Percentiles rank a stretch among this genome's conserved stretches.
phyloP scores from a whole-genome alignment of 1,140 invertebrate genomes.

The Diplogasteroides magnus region DNA sequence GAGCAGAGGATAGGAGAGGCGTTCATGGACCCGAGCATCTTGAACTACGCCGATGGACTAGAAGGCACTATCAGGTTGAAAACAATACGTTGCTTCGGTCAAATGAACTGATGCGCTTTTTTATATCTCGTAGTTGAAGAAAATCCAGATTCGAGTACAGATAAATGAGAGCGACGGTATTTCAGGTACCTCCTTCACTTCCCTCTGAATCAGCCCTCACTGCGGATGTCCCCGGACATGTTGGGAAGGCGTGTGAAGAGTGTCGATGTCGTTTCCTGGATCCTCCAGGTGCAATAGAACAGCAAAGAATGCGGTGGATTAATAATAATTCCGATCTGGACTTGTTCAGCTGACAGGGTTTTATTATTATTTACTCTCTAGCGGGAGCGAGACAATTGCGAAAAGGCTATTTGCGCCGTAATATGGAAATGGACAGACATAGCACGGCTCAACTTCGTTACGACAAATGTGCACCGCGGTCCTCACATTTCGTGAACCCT shows the following conservation, averaged over 20 bases:
- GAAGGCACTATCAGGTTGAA: slow-evolving; percentile 7
- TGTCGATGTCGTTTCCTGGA: neutral
- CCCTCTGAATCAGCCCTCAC: slow-evolving; percentile 36
- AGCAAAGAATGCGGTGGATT: too few relatives aligned
- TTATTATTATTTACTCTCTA: too few relatives aligned
- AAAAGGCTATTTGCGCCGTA: too few relatives aligned
- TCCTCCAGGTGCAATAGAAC: slow-evolving; percentile 60
- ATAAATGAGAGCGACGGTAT: neutral
- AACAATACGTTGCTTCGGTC: neutral
- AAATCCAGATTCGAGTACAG: too few relatives aligned
- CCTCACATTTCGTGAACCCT: too few relatives aligned
- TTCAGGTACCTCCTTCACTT: slow-evolving; percentile 28
- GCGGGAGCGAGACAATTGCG: too few relatives aligned
- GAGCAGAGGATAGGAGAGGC: slow-evolving; percentile 25
- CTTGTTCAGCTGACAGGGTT: too few relatives aligned
- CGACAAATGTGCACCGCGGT: too few relatives aligned
- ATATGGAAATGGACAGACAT: too few relatives aligned
- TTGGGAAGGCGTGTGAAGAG: slow-evolving; percentile 38
- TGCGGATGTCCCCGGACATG: slow-evolving; percentile 40
- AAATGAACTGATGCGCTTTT: neutral
- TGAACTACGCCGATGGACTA: slow-evolving; percentile 6
- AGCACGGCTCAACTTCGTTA: too few relatives aligned
- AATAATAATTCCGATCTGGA: too few relatives aligned
- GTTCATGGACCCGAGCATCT: slow-evolving; percentile 43
- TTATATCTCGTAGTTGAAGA: neutral